Evolutionary conservation across 2,888 invertebrate species (phyloP).

Genomic region (Drosophila hamatofila): DNA sequence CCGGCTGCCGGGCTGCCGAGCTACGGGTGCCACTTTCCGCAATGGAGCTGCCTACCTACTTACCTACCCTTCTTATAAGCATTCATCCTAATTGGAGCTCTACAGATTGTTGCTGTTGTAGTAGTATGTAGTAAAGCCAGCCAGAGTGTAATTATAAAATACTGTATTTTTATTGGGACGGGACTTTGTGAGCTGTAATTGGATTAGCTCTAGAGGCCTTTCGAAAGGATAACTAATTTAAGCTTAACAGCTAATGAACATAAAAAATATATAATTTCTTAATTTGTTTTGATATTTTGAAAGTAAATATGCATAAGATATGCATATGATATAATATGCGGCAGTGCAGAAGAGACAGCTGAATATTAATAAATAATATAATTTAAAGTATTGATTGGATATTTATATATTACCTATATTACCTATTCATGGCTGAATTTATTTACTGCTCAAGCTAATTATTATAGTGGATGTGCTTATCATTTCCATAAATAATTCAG

Average conservation of each 20-base stretch:
- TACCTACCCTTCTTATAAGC: conserved; percentile 37
- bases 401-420: no score
- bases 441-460: no score
- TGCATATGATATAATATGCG: no score
- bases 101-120: conserved; percentile 6
- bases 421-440: no score
- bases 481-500: no score
- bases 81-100: conserved; percentile 42
- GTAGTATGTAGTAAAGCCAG: conserved; percentile 10
- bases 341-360: no score
- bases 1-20: conserved; percentile 31
- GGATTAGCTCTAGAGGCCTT: conserved; percentile 16
- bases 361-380: not conserved
- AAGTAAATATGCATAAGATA: not conserved
- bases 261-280: not conserved
- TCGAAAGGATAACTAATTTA: not conserved
- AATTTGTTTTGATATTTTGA: not conserved
- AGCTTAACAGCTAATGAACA: not conserved
- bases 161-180: conserved; percentile 9
- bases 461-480: no score
- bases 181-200: conserved; percentile 16
- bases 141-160: conserved; percentile 30
- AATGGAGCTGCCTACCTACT: conserved; percentile 28
- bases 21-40: conserved; percentile 57
- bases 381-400: no score